Conservation (phyloP, 2,113 vertebrate genomes). For the Hippocampus mohnikei region DNA sequence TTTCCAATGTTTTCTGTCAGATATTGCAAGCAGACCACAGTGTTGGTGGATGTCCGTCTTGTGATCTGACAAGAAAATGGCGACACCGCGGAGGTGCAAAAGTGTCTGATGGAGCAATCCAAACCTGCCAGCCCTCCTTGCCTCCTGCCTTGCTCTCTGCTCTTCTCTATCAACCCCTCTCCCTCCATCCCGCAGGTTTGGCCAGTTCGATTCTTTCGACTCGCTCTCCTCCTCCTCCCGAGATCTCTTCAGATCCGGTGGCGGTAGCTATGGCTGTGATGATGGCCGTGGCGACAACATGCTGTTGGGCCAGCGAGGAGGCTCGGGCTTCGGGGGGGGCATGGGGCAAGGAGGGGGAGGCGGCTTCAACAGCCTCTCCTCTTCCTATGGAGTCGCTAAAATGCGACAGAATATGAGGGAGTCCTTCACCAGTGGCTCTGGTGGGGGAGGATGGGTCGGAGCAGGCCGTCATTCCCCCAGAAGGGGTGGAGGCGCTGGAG, state of each 20-base stretch:
- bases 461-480: conserved; percentile 72
- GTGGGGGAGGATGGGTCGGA: conserved; percentile 77
- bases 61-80: conserved; percentile 44
- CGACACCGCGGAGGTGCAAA: conserved; percentile 54
- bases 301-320: conserved; percentile 74
- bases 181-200: conserved; percentile 81
- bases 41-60: conserved; percentile 40
- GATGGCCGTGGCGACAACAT: conserved; percentile 76
- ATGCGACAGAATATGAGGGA: conserved; percentile 82
- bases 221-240: conserved; percentile 81
- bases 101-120: conserved; percentile 65
- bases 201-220: conserved; percentile 88
- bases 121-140: conserved; percentile 59
- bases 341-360: conserved; percentile 66
- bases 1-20: conserved; percentile 2
- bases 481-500: conserved; percentile 72
- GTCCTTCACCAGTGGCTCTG: conserved; percentile 74
- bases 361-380: conserved; percentile 77
- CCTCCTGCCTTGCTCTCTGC: conserved; percentile 71
- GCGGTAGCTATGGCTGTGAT: conserved; percentile 81
- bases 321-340: conserved; percentile 75
- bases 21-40: conserved; percentile 36
- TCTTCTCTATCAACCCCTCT: conserved; percentile 69
- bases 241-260: conserved; percentile 82
- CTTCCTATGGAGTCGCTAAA: conserved; percentile 77